phyloP scores from a whole-genome alignment of 2,113 vertebrate species.

The Probosciger aterrimus region DNA sequence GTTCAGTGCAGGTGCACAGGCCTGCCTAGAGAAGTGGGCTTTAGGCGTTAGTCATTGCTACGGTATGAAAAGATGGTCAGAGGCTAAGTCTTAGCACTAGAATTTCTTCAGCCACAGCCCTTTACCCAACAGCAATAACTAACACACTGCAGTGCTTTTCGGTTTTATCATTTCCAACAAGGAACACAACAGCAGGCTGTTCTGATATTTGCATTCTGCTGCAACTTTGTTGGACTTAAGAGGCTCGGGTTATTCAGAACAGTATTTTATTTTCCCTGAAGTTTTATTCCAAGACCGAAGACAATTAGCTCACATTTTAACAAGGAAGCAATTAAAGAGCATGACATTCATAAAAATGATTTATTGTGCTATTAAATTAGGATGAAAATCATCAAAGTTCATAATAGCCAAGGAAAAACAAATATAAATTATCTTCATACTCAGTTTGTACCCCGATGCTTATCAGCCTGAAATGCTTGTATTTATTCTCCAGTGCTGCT shows the following conservation, averaged over 20 bases:
- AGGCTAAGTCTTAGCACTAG: neutral
- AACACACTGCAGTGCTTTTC: neutral
- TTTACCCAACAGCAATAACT: neutral
- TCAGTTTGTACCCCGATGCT: slow-evolving; percentile 11
- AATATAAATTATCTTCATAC: slow-evolving; percentile 66
- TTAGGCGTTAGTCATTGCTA: neutral
- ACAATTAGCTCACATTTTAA: slow-evolving; percentile 76
- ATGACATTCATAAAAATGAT: slow-evolving; percentile 71
- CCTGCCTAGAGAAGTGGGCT: neutral
- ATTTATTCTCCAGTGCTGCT: slow-evolving; percentile 47
- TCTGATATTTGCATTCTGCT: neutral
- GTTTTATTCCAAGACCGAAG: slow-evolving; percentile 47
- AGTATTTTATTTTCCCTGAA: slow-evolving; percentile 64
- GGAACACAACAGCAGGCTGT: neutral
- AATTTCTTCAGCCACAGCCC: neutral
- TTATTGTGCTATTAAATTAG: slow-evolving; percentile 72
- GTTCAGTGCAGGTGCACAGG: neutral
- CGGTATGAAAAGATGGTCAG: neutral
- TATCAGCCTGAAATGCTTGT: slow-evolving; percentile 8
- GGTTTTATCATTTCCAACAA: neutral
- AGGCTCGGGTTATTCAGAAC: neutral
- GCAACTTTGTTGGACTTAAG: neutral
- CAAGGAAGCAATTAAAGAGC: slow-evolving; percentile 72
- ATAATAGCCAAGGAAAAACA: slow-evolving; percentile 64
- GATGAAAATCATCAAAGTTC: slow-evolving; percentile 73